phyloP scores from a whole-genome alignment of 2,113 vertebrate species.

The Laterallus jamaicensis region DNA sequence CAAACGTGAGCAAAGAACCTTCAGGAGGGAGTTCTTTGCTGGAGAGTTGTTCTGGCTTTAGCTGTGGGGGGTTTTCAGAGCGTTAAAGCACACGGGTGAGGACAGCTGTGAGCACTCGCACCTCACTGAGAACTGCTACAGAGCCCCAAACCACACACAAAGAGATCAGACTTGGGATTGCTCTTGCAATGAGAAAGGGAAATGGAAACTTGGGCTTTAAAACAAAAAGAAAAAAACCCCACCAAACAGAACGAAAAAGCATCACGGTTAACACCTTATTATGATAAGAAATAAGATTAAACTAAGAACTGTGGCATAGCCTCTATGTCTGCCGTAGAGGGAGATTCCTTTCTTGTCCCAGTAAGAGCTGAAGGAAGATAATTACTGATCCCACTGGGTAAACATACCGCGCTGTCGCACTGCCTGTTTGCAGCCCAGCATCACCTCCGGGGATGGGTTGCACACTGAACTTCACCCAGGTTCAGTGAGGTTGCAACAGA shows the following conservation, averaged over 20 bases:
- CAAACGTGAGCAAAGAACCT: not conserved
- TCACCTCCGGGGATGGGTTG: not conserved
- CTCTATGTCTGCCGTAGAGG: not conserved
- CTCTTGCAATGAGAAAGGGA: not conserved
- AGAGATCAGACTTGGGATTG: not conserved
- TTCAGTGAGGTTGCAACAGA: not conserved
- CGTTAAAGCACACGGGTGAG: not conserved
- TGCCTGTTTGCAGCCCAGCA: not conserved
- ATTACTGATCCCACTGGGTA: not conserved
- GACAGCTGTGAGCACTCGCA: not conserved
- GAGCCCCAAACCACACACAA: not conserved
- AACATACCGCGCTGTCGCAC: accelerated
- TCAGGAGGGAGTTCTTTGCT: not conserved
- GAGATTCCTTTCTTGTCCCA: not conserved
- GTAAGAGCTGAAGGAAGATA: not conserved
- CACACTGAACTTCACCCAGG: not conserved
- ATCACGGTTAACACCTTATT: not conserved
- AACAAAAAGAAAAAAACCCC: not conserved
- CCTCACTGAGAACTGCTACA: not conserved
- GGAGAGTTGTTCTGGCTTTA: not conserved
- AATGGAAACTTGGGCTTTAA: not conserved
- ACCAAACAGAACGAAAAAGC: not conserved
- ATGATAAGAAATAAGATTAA: not conserved
- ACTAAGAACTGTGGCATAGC: not conserved
- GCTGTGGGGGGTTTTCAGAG: accelerated